Conservation (phyloP, 1,140 invertebrate genomes). For the Brachionus koreanus region DNA sequence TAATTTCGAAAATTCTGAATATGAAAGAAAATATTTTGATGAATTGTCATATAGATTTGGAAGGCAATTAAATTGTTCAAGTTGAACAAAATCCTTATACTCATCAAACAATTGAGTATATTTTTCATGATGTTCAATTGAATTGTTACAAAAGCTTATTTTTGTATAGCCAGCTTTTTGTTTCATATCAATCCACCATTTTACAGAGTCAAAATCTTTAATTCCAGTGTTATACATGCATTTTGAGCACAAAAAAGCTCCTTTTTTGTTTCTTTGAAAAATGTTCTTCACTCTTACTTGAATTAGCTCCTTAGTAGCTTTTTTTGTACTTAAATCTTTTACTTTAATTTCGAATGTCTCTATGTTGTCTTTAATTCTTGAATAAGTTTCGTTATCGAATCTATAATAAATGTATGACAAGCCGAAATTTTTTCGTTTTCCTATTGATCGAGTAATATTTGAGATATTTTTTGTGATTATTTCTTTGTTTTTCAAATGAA, state of each 20-base stretch:
- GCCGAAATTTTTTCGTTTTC: not conserved
- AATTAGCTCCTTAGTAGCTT: not conserved
- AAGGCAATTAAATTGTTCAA: constrained; percentile 17
- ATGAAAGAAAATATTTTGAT: constrained; percentile 15
- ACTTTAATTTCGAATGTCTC: not conserved
- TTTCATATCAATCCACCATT: constrained; percentile 30
- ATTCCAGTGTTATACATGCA: constrained; percentile 9
- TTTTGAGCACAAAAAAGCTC: constrained; percentile 6
- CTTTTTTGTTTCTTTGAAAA: not conserved
- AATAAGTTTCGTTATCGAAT: constrained; percentile 20
- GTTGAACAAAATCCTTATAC: not conserved
- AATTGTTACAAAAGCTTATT: constrained; percentile 29
- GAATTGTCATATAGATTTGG: constrained; percentile 22
- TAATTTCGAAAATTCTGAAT: constrained; percentile 10
- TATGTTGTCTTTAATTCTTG: not conserved
- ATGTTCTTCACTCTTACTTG: constrained; percentile 9
- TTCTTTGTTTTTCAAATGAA: not conserved
- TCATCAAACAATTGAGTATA: not conserved
- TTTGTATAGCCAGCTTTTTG: not conserved
- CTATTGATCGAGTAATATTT: not conserved
- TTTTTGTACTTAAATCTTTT: not conserved
- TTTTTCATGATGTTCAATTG: not conserved
- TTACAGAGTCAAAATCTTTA: constrained; percentile 3
- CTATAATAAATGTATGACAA: constrained; percentile 1
- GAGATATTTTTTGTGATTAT: not conserved